Base-by-base conservation (phyloP, 1,140 invertebrate genomes). In the Cylas formicarius region DNA sequence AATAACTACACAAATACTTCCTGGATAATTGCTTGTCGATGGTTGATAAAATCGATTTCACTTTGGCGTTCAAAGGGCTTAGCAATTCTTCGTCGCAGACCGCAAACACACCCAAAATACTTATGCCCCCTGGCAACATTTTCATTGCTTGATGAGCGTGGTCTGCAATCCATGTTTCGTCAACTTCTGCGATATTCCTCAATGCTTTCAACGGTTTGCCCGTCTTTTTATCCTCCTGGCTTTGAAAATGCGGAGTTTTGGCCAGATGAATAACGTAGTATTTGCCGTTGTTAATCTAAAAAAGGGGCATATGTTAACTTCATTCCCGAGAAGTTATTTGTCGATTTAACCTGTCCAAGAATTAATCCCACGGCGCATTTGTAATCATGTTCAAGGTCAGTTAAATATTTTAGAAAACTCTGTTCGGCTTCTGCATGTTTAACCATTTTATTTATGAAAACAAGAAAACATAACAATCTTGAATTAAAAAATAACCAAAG, bases 61-160 rank as follows among this genome's bases (percentile, higher is more conserved):
- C 49, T 65, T 76, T 80, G 22, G 62, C 57, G 29, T 67, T 63
- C 42, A 67, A 60, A 22, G 69, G 63, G 27, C 67, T 72, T 57
- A 84, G 75, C 49, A 76, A 69, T 56, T 84, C 77, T 50, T 76
- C 73, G 53, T 79, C 74, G 14, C 74, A 74, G 22, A 78, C 68
- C 13, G 77, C 60, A 55, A 77, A 76, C 57, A 74, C 62, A 44
- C 74, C 82, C 53, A 87, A 69, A 31, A 89, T 79, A 67, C 77
- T 76, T 68, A 87, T 77, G 16, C 86, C 85, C 28, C 86, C 86
- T 24, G 85, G 84, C 33, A 90, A 66, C 85, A 89, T 89, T 65
- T 82, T 74, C 2, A 78, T 82, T 1, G 86, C 76, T 69, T 81
- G 74, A 65, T 74, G 76, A 5, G 80, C 80, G 69, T 83, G 80